Percentiles rank a stretch among this genome's conserved stretches.
Evolutionary conservation across 2,888 invertebrate species (phyloP).

Genomic region (Machimus rusticus): DNA sequence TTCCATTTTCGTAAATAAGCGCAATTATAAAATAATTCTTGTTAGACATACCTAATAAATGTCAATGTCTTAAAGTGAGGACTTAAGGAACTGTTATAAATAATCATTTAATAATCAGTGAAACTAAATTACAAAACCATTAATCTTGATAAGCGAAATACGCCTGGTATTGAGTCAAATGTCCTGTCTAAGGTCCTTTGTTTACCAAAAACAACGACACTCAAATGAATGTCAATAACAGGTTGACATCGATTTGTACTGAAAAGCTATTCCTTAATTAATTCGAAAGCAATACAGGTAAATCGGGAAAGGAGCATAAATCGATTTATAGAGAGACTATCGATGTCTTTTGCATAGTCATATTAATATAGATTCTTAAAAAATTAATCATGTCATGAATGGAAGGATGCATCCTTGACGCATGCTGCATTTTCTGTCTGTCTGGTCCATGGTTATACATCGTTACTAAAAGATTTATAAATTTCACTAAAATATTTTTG

Average conservation of each 20-base stretch:
- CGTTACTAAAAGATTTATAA: no score
- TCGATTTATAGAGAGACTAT: neutral
- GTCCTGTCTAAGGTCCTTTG: neutral
- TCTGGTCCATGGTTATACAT: no score
- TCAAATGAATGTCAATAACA: neutral
- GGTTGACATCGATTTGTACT: neutral
- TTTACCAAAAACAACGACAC: neutral
- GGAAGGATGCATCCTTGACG: no score
- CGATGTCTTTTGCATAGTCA: neutral
- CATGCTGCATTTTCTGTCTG: no score
- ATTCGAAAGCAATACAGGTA: neutral
- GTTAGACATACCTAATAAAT: no score
- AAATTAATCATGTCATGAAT: neutral
- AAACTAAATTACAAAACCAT: neutral
- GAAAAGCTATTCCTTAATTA: neutral
- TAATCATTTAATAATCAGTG: neutral
- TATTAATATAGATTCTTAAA: neutral
- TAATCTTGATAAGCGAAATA: neutral
- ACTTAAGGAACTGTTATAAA: neutral
- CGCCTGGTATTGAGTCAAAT: neutral
- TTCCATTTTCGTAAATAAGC: no score
- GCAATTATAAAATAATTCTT: no score
- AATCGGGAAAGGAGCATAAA: neutral
- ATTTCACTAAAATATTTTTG: no score
- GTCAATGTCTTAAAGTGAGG: neutral